phyloP scores from a whole-genome alignment of 2,797 vertebrate species.

The Pantherophis alleghaniensis region DNA sequence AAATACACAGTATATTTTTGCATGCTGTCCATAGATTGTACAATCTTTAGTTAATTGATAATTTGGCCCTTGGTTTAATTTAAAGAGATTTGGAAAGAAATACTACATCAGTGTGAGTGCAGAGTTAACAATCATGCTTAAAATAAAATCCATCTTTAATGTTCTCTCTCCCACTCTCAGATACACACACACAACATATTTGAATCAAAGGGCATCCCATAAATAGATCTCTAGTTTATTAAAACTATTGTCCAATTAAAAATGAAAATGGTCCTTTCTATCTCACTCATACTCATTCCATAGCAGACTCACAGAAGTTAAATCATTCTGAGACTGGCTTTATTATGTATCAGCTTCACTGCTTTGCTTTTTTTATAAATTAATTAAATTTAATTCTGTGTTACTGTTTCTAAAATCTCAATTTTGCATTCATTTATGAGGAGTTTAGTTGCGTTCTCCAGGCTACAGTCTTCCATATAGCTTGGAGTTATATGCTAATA shows the following conservation, averaged over 20 bases:
- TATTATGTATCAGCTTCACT: neutral
- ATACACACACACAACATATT: neutral
- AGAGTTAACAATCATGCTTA: neutral
- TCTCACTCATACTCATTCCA: neutral
- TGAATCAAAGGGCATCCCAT: neutral
- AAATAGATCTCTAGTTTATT: neutral
- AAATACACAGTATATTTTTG: neutral
- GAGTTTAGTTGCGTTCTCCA: neutral
- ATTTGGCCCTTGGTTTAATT: neutral
- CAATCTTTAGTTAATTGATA: neutral
- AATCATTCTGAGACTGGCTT: neutral
- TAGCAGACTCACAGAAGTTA: neutral
- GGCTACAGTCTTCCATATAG: neutral
- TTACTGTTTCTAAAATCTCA: neutral
- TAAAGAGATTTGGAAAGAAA: neutral
- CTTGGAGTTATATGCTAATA: neutral
- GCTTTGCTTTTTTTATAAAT: neutral
- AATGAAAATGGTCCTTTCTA: neutral
- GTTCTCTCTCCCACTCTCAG: neutral
- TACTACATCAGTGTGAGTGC: neutral
- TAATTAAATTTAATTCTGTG: neutral
- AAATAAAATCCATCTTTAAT: neutral
- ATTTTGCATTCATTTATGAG: neutral
- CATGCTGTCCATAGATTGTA: too few species aligned
- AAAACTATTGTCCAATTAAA: neutral